Percentiles rank a stretch among this genome's conserved stretches.
Evolutionary conservation across 2,113 vertebrate genomes (phyloP).

Genomic region (Archilochus colubris): DNA sequence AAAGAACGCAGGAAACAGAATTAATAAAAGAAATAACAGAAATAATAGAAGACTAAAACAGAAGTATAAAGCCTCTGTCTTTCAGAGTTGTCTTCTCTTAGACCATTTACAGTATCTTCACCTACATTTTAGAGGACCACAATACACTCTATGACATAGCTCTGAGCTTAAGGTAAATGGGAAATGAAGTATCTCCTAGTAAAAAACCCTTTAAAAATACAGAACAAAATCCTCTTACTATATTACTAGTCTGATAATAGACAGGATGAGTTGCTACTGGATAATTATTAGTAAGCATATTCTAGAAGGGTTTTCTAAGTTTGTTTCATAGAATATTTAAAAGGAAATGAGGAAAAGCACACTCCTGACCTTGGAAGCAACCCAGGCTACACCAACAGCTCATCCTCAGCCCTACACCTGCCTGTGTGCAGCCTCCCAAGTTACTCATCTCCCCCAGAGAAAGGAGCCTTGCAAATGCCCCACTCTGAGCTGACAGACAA

Average conservation of each 20-base stretch:
- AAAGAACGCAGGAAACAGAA: neutral
- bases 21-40: no score
- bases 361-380: neutral
- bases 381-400: neutral
- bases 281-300: neutral
- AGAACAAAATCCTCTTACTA: neutral
- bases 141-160: neutral
- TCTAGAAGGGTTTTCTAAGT: neutral
- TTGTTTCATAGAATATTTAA: neutral
- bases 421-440: neutral
- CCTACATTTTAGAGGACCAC: neutral
- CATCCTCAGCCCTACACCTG: neutral
- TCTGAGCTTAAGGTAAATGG: neutral
- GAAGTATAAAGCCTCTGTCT: neutral
- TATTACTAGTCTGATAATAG: neutral
- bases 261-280: neutral
- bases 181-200: neutral
- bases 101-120: neutral
- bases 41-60: neutral
- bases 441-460: neutral
- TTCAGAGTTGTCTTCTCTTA: neutral
- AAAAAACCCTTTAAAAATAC: neutral
- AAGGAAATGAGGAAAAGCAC: neutral
- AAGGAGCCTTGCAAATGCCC: neutral
- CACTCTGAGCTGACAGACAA: accelerated